A percentile compares a stretch with the other conserved stretches of the same genome.
Conservation (phyloP, 2,888 invertebrate species). For the Tinea pellionella region DNA sequence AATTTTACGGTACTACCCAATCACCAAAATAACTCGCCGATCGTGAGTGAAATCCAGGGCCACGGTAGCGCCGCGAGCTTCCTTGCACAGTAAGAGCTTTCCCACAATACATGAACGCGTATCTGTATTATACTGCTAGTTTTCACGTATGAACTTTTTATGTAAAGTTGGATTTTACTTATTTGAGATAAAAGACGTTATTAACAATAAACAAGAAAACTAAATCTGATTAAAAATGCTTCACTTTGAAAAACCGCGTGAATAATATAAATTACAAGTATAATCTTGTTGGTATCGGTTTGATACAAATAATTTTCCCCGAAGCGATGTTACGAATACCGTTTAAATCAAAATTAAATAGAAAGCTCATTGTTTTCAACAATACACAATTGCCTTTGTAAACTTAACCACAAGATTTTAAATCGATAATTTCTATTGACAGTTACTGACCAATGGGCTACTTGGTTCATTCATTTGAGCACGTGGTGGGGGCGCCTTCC, state of each 20-base stretch:
- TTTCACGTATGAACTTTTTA: neutral
- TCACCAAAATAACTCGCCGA: conserved; percentile 17
- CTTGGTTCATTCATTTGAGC: conserved; percentile 55
- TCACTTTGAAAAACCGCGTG: neutral
- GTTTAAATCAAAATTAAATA: neutral
- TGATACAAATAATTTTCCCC: no score
- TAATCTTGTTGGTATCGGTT: neutral
- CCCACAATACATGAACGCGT: conserved; percentile 26
- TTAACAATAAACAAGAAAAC: neutral
- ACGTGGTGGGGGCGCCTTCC: conserved; percentile 62
- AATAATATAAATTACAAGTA: neutral
- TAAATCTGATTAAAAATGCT: neutral
- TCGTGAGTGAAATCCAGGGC: conserved; percentile 54
- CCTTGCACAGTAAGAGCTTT: conserved; percentile 35
- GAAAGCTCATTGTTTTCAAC: neutral
- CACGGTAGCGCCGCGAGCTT: conserved; percentile 56
- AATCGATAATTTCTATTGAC: neutral
- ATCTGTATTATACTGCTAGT: neutral
- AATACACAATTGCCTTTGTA: neutral
- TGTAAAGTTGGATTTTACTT: neutral
- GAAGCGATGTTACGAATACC: neutral
- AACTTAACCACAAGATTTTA: neutral
- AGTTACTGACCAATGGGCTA: conserved; percentile 32
- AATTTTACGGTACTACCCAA: conserved; percentile 30
- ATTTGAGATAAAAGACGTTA: neutral